Conservation (phyloP, 2,888 invertebrate genomes). For the Willowsia nigromaculata region DNA sequence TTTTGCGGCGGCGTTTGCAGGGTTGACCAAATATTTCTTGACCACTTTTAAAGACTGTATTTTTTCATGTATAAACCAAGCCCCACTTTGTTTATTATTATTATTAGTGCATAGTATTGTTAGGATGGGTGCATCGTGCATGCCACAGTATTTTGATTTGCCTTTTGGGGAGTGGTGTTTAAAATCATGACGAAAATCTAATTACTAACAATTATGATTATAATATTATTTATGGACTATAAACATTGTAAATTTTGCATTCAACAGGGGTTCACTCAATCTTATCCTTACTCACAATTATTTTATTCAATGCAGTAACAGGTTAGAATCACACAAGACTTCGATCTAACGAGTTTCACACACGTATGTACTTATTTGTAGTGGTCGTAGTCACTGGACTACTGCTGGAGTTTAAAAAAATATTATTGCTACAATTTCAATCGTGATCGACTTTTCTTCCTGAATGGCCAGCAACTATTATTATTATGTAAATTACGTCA, state of each 20-base stretch:
- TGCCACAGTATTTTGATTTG: conserved; percentile 37
- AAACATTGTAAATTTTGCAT: not conserved
- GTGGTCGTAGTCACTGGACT: not conserved
- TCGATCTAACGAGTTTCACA: not conserved
- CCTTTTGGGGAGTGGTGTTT: conserved; percentile 15
- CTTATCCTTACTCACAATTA: conserved; percentile 33
- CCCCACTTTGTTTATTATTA: not conserved
- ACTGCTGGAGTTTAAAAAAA: not conserved
- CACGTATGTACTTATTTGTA: not conserved
- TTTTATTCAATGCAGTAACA: conserved; percentile 52
- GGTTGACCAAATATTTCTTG: conserved; percentile 41
- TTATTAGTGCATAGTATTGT: not conserved
- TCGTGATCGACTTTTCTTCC: conserved; percentile 4
- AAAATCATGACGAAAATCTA: conserved; percentile 6
- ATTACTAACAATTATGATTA: not conserved
- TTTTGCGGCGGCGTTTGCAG: not conserved
- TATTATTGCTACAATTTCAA: conserved; percentile 15
- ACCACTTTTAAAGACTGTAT: conserved; percentile 63
- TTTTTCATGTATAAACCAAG: conserved; percentile 19
- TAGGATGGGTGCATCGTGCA: not conserved
- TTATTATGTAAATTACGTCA: not conserved
- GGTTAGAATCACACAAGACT: conserved; percentile 2
- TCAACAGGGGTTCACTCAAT: conserved; percentile 47
- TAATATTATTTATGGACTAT: not conserved
- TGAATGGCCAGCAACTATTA: conserved; percentile 49